A percentile compares a stretch with the other conserved stretches of the same genome.
phyloP scores from a whole-genome alignment of 2,888 invertebrate species.

The Parthenolecanium corni region DNA sequence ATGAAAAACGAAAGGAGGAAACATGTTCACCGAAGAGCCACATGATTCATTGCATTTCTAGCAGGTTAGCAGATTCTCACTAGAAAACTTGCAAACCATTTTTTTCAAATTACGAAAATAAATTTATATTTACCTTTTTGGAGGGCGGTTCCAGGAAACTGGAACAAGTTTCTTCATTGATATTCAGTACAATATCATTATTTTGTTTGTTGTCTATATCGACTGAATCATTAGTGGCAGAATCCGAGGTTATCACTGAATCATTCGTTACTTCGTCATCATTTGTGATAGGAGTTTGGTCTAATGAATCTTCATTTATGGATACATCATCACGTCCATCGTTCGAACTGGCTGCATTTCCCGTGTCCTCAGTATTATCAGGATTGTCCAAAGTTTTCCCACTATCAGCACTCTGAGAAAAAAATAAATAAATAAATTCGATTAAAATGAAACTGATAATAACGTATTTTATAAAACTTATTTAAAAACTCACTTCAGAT shows the following conservation, averaged over 20 bases:
- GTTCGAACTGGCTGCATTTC: slow-evolving; percentile 14
- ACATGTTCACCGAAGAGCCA: background rate
- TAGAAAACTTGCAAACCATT: background rate
- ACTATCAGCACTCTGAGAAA: slow-evolving; percentile 1
- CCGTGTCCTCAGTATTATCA: slow-evolving; percentile 19
- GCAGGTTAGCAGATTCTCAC: background rate
- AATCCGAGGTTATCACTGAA: slow-evolving; percentile 35
- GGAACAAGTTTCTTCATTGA: slow-evolving; percentile 26
- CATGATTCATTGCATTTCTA: background rate
- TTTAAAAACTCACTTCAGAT: slow-evolving; percentile 26
- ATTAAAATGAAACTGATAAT: too few relatives aligned
- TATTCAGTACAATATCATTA: slow-evolving; percentile 12
- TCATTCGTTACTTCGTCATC: slow-evolving; percentile 35
- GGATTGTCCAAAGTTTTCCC: slow-evolving; percentile 20
- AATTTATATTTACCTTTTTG: slow-evolving; percentile 15
- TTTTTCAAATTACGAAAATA: too few relatives aligned
- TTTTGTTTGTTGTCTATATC: slow-evolving; percentile 22
- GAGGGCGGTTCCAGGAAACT: slow-evolving; percentile 23
- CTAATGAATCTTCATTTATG: slow-evolving; percentile 62
- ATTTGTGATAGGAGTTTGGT: slow-evolving; percentile 42
- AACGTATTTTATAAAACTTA: too few relatives aligned
- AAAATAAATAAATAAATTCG: too few relatives aligned
- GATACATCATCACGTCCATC: slow-evolving; percentile 36
- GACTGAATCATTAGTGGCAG: slow-evolving; percentile 30
- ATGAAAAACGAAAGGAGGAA: background rate